A percentile compares a stretch with the other conserved stretches of the same genome.
phyloP scores from a whole-genome alignment of 2,888 invertebrate species.

The Machimus atricapillus region DNA sequence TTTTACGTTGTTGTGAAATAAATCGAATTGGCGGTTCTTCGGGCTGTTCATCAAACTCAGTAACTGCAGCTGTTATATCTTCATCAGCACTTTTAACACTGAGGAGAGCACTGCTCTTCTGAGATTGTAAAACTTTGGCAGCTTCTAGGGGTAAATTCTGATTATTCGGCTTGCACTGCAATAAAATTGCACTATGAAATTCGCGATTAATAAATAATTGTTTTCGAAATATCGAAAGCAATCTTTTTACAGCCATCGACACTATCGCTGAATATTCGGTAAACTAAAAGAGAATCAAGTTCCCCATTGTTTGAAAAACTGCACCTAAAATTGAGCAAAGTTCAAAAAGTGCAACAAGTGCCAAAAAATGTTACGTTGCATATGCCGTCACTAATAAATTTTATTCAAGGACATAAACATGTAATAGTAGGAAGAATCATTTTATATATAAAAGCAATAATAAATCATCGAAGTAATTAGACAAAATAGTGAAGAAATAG shows the following conservation, averaged over 20 bases:
- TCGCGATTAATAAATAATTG: slow-evolving; percentile 12
- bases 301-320: not conserved
- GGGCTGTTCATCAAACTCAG: not conserved
- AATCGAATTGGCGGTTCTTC: slow-evolving; percentile 1
- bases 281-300: not conserved
- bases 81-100: not conserved
- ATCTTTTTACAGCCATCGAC: slow-evolving; percentile 14
- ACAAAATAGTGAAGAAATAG: not conserved
- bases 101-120: not conserved
- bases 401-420: not conserved
- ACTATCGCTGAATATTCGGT: not conserved
- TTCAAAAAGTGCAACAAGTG: not conserved
- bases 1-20: not conserved
- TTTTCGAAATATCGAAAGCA: slow-evolving; percentile 14
- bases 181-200: not conserved
- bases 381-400: not conserved
- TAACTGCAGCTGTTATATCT: not conserved
- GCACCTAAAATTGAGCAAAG: not conserved
- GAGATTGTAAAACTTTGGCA: not conserved
- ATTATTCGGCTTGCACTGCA: not conserved
- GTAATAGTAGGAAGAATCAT: not conserved
- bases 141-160: not conserved
- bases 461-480: not conserved
- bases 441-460: not conserved
- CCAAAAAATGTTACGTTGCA: not conserved